Evolutionary conservation across 2,888 invertebrate genomes (phyloP).

Genomic region (Hemistola chrysoprasaria): DNA sequence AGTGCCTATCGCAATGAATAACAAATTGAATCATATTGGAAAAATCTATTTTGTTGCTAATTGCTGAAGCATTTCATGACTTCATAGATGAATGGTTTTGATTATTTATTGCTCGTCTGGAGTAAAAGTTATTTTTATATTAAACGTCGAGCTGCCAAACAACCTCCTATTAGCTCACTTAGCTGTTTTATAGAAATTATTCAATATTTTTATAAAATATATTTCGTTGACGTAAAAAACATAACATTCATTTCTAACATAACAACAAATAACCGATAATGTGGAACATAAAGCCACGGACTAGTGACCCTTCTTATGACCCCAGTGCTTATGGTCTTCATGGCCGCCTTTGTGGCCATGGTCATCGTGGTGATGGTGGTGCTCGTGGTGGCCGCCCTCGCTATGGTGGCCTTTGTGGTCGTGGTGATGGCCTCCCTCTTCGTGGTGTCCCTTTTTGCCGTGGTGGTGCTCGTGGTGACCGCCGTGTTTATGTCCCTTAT

Average conservation of each 20-base stretch:
- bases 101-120: no score
- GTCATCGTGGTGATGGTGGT: slow-evolving; percentile 86
- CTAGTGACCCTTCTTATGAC: slow-evolving; percentile 81
- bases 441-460: slow-evolving; percentile 89
- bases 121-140: no score
- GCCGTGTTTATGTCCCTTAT: slow-evolving; percentile 89
- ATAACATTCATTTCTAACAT: slow-evolving; percentile 45
- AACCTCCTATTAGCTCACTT: no score
- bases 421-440: slow-evolving; percentile 89
- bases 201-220: slow-evolving; percentile 21
- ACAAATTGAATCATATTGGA: no score
- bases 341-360: slow-evolving; percentile 91
- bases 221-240: slow-evolving; percentile 39
- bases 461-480: slow-evolving; percentile 89
- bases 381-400: slow-evolving; percentile 89
- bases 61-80: no score
- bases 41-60: no score
- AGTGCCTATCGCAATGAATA: no score
- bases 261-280: slow-evolving; percentile 58
- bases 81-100: no score
- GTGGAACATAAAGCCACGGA: slow-evolving; percentile 27
- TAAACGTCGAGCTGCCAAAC: no score
- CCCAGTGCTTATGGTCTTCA: slow-evolving; percentile 90
- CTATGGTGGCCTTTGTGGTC: slow-evolving; percentile 90
- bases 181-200: no score